Conservation (phyloP, 2,888 invertebrate species). For the Eudasyphora cyanicolor region DNA sequence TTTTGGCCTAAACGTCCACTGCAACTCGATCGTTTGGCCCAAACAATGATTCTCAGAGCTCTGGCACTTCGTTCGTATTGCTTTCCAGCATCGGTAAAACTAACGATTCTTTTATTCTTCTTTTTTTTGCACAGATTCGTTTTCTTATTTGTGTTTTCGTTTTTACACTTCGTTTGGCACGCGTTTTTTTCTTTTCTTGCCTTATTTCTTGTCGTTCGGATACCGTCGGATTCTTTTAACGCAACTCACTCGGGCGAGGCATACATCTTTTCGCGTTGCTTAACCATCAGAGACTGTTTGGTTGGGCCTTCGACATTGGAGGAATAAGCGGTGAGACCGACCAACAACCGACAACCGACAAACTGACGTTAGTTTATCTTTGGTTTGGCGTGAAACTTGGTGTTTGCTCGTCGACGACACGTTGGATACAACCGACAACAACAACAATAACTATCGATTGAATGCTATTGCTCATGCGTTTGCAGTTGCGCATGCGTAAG, state of each 20-base stretch:
- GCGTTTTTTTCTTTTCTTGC: conserved; percentile 33
- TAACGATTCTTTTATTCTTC: conserved; percentile 35
- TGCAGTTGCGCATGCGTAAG: not conserved
- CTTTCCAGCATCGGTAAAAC: conserved; percentile 50
- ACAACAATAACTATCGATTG: too few relatives aligned
- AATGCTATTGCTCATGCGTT: too few relatives aligned
- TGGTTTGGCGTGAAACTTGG: conserved; percentile 71
- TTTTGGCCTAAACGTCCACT: conserved; percentile 48
- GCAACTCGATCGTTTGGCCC: conserved; percentile 59
- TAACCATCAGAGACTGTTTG: conserved; percentile 74
- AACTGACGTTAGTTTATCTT: conserved; percentile 55
- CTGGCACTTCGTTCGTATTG: conserved; percentile 52
- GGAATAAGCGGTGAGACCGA: conserved; percentile 61
- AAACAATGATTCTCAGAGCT: conserved; percentile 43
- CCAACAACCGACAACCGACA: too few relatives aligned
- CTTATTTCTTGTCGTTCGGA: conserved; percentile 2
- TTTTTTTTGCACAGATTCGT: conserved; percentile 40
- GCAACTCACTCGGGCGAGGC: not conserved
- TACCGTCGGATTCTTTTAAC: not conserved
- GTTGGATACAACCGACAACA: conserved; percentile 58
- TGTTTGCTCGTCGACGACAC: conserved; percentile 68
- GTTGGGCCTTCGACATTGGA: conserved; percentile 23
- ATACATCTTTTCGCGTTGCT: conserved; percentile 73
- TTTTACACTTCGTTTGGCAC: conserved; percentile 61
- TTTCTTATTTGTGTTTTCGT: conserved; percentile 62